These are phyloP conservation scores for Amphibalanus amphitrite DNA, from an alignment of 1,140 invertebrate genomes.

Conservation along the genomic window DNA sequence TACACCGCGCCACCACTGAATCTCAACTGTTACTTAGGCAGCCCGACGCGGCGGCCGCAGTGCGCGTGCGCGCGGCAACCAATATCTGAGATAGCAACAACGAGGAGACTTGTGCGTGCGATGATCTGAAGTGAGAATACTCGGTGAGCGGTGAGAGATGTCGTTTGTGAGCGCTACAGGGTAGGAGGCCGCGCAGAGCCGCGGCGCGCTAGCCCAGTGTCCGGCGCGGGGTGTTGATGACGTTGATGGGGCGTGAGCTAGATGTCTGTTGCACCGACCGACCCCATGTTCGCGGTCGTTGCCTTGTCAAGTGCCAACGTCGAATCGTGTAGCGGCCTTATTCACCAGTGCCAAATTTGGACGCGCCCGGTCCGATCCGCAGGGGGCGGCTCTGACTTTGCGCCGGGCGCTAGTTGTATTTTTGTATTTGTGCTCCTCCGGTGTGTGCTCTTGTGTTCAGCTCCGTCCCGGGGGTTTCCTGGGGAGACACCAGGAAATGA, in stretches of 20 bases:
- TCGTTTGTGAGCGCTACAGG: neutral
- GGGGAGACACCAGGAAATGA: neutral
- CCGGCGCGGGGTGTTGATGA: too few relatives aligned
- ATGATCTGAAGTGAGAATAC: neutral
- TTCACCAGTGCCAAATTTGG: neutral
- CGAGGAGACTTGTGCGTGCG: neutral
- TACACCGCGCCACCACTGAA: neutral
- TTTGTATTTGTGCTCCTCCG: neutral
- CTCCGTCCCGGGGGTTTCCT: too few relatives aligned
- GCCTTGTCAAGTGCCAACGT: neutral
- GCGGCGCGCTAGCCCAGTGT: too few relatives aligned
- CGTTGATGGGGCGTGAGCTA: too few relatives aligned
- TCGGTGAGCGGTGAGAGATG: neutral
- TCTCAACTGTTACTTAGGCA: neutral
- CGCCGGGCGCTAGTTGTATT: neutral
- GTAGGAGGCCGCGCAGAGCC: neutral
- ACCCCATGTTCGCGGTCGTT: neutral
- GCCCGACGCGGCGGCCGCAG: neutral
- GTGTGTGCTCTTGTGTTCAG: neutral
- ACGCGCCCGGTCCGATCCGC: neutral
- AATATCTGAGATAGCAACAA: neutral
- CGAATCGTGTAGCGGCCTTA: neutral
- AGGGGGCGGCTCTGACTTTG: neutral
- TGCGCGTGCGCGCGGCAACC: neutral
- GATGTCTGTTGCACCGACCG: too few relatives aligned